A percentile compares a stretch with the other conserved stretches of the same genome.
These are phyloP conservation scores for Drosophila kambysellisi DNA, from an alignment of 2,888 invertebrate species.

Conservation along the genomic window DNA sequence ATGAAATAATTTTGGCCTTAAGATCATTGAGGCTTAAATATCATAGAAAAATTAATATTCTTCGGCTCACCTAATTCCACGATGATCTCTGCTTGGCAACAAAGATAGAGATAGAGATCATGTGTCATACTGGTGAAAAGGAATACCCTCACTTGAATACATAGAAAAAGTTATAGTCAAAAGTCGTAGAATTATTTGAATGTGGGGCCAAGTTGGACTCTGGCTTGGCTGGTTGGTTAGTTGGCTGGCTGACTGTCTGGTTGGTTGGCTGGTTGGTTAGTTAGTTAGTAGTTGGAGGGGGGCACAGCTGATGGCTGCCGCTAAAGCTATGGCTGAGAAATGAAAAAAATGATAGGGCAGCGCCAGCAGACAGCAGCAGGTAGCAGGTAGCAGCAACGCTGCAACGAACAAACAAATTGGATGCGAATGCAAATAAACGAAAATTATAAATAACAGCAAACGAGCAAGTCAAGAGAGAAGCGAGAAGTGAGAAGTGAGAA, in stretches of 20 bases:
- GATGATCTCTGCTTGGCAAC: neutral
- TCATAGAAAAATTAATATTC: neutral
- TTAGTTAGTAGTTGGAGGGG: neutral
- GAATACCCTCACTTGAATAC: neutral
- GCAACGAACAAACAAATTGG: conserved; percentile 77
- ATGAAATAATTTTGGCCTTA: neutral
- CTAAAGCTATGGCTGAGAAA: conserved; percentile 36
- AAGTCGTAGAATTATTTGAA: conserved; percentile 28
- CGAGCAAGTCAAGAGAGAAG: conserved; percentile 29
- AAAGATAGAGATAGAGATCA: neutral
- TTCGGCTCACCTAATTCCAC: neutral
- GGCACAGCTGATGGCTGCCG: conserved; percentile 18
- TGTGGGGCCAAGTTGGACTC: conserved; percentile 24
- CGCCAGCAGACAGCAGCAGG: conserved; percentile 12
- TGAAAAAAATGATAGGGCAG: conserved; percentile 57
- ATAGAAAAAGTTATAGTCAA: conserved; percentile 24
- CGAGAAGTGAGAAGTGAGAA: neutral
- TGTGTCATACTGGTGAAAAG: neutral
- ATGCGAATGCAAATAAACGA: conserved; percentile 83
- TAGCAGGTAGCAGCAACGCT: conserved; percentile 27
- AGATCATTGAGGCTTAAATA: neutral
- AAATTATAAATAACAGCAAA: conserved; percentile 82
- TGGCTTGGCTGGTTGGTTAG: conserved; percentile 28
- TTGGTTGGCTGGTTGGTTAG: neutral
- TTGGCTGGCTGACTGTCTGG: conserved; percentile 1